These are phyloP conservation scores for Acipenser ruthenus DNA, from an alignment of 2,797 vertebrate species.

Conservation along the genomic window DNA sequence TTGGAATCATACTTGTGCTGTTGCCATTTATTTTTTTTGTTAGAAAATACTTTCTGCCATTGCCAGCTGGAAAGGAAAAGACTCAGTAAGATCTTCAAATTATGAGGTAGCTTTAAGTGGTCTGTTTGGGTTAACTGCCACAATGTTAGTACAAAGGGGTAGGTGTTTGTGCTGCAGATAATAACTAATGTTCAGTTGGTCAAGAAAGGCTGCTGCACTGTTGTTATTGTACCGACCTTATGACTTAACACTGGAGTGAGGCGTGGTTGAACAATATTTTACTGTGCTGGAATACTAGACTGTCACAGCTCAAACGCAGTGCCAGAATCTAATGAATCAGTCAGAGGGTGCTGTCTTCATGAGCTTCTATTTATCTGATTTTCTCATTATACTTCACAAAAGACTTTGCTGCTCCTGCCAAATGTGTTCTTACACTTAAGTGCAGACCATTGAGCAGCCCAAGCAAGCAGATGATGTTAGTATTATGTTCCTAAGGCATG, in stretches of 20 bases:
- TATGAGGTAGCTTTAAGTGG: conserved; percentile 80
- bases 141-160: conserved; percentile 83
- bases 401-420: conserved; percentile 58
- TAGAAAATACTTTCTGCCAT: conserved; percentile 55
- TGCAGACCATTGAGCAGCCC: background rate
- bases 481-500: too few relatives aligned
- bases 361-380: conserved; percentile 71
- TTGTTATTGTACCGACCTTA: conserved; percentile 68
- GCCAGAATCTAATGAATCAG: conserved; percentile 73
- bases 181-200: conserved; percentile 83
- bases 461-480: too few relatives aligned
- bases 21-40: conserved; percentile 46
- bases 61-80: conserved; percentile 58
- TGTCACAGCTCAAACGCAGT: conserved; percentile 55
- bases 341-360: conserved; percentile 51
- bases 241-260: conserved; percentile 73
- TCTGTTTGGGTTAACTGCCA: conserved; percentile 88
- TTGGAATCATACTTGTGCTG: conserved; percentile 40
- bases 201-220: conserved; percentile 67
- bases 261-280: conserved; percentile 77
- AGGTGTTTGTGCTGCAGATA: conserved; percentile 82
- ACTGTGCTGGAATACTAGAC: conserved; percentile 63
- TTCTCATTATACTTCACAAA: conserved; percentile 71
- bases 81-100: conserved; percentile 64
- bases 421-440: conserved; percentile 18